phyloP scores from a whole-genome alignment of 2,113 vertebrate genomes.

The Gallinago media region DNA sequence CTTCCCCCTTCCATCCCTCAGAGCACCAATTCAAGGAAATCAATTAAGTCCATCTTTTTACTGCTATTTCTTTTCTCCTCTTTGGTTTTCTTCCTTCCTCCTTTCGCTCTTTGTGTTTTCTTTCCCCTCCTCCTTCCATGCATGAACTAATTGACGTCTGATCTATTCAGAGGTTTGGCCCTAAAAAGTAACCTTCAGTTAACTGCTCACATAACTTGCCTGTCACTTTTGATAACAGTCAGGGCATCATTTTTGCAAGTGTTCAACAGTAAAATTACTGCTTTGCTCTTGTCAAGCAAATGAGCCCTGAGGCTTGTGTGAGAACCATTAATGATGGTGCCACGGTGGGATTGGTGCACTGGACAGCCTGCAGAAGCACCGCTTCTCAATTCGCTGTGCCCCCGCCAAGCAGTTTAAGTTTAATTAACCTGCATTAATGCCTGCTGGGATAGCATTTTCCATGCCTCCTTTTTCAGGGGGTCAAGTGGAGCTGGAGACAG shows the following conservation, averaged over 20 bases:
- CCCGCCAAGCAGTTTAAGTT: conserved; percentile 49
- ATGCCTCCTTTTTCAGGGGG: conserved; percentile 16
- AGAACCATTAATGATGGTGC: conserved; percentile 61
- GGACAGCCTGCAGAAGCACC: not conserved
- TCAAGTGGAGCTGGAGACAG: conserved; percentile 42
- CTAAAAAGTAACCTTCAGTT: conserved; percentile 72
- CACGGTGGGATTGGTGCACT: conserved; percentile 30
- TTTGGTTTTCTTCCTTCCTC: not conserved
- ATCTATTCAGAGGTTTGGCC: conserved; percentile 38
- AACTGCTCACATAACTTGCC: conserved; percentile 71
- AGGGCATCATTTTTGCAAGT: conserved; percentile 70
- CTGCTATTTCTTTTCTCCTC: not conserved
- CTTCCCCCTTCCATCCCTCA: not conserved
- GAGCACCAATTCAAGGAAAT: not conserved
- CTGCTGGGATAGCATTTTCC: conserved; percentile 36
- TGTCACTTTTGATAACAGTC: conserved; percentile 69
- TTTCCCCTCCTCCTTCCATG: conserved; percentile 9
- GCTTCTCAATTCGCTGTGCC: not conserved
- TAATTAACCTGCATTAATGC: conserved; percentile 72
- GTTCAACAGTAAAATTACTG: conserved; percentile 71
- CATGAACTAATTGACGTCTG: conserved; percentile 39
- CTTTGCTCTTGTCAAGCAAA: conserved; percentile 75
- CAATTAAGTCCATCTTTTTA: not conserved
- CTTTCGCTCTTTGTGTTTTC: not conserved
- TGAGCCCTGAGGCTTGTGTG: conserved; percentile 68